Evolutionary conservation across 1,140 invertebrate genomes (phyloP), one percentile per base, ranked within the genome.

Genomic region (Drosophila equinoxialis): DNA sequence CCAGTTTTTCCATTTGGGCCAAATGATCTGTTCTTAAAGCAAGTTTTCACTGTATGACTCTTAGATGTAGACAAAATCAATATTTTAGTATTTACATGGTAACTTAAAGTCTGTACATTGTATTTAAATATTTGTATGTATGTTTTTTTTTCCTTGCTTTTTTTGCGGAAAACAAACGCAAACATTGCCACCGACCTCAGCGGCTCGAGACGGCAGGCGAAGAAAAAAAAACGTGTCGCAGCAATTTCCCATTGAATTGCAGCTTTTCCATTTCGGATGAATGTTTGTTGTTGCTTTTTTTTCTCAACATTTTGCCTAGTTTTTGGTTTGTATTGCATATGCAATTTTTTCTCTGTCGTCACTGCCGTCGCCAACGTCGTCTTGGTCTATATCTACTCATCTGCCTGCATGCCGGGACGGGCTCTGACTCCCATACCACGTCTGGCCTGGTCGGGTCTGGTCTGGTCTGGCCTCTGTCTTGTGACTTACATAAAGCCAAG

Each of bases 401-500:
- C 82, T 85, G 82, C 79, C 70, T 71, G 66, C 61, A 30, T 68
- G 67, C 74, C 65, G 26, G 30, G 41, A n/a, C 10, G 41, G 41
- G 77, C 55, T 6, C 30, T 6, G 5, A 30, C 30, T 30, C 30
- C 58, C 45, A 35, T 57, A 41, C 57, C 26, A 14, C 23, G 57
- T 60, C 37, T 35, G 45, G 33, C 41, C 57, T 48, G 35, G 55
- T 37, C 64, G 26, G 45, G 33, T 48, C 59, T 54, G 37, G 45
- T 63, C 57, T 48, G 35, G 55, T 41, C 64, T 39, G 62, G 70
- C 77, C 61, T 77, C 67, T 39, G 79, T 71, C 76, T 79, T 62
- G 80, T 87, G 84, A 84, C 84, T 87, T 87, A 87, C 84, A 87
- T 87, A 87, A 87, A 87, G 84, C 83, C 69, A 65, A 84, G 83